phyloP scores from a whole-genome alignment of 2,888 invertebrate genomes.

The Tachystola acroxantha region DNA sequence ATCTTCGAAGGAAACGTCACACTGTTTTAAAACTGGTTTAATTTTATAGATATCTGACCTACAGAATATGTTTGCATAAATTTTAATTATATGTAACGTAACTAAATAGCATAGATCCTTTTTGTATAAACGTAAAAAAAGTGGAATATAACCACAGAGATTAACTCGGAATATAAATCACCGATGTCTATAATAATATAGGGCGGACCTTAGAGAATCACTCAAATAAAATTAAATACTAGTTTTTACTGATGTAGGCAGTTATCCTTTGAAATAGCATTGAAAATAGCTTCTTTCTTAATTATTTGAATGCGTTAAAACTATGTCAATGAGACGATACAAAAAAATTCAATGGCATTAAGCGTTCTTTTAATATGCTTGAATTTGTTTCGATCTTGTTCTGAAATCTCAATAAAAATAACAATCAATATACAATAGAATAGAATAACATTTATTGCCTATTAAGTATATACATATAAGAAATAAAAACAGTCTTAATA shows the following conservation, averaged over 20 bases:
- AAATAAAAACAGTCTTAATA: too few relatives aligned
- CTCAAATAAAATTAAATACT: background rate
- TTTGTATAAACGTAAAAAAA: background rate
- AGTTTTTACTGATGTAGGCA: background rate
- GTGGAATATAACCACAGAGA: conserved; percentile 1
- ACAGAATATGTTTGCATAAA: background rate
- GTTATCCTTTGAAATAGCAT: conserved; percentile 1
- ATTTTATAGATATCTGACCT: background rate
- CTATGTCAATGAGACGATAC: conserved; percentile 9
- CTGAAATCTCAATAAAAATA: too few relatives aligned
- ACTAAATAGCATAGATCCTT: background rate
- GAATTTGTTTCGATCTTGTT: too few relatives aligned
- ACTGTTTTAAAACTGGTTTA: background rate
- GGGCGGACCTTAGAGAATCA: background rate
- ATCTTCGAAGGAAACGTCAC: too few relatives aligned
- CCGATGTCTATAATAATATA: background rate
- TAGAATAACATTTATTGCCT: too few relatives aligned
- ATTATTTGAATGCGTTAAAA: conserved; percentile 2
- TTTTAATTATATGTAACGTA: background rate
- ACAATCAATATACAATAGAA: too few relatives aligned
- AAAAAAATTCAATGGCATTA: too few relatives aligned
- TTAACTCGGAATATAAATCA: background rate
- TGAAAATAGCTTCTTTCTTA: conserved; percentile 4
- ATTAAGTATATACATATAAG: too few relatives aligned
- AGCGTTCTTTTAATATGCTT: too few relatives aligned